Evolutionary conservation across 2,113 vertebrate genomes (phyloP).

Genomic region (Megaleporinus macrocephalus): DNA sequence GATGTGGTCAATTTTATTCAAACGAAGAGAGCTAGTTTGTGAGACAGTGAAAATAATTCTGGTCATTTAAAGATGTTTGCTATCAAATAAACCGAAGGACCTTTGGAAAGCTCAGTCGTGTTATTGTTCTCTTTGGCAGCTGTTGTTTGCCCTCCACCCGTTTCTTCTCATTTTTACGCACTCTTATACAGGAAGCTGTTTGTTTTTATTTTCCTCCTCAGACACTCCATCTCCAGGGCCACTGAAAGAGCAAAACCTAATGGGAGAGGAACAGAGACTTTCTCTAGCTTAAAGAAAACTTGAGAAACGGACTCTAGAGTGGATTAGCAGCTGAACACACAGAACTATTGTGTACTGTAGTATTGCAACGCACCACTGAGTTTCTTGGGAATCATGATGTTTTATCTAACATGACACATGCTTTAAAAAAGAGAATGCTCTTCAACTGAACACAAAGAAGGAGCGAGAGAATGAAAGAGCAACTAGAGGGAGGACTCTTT

Average conservation of each 20-base stretch:
- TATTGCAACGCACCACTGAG: too few relatives aligned
- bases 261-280: background rate
- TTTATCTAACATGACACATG: too few relatives aligned
- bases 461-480: too few relatives aligned
- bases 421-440: too few relatives aligned
- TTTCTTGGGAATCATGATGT: too few relatives aligned
- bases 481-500: too few relatives aligned
- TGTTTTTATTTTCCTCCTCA: slow-evolving; percentile 32
- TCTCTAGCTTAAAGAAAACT: background rate
- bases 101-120: background rate
- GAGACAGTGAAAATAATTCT: slow-evolving; percentile 24
- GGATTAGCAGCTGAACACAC: slow-evolving; percentile 2
- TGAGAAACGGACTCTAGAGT: background rate
- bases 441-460: too few relatives aligned
- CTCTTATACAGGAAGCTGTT: slow-evolving; percentile 21
- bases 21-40: background rate
- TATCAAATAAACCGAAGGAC: slow-evolving; percentile 17
- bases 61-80: slow-evolving; percentile 12
- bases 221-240: background rate
- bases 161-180: slow-evolving; percentile 10
- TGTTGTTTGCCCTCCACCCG: background rate
- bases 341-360: background rate
- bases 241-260: slow-evolving; percentile 14
- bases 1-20: slow-evolving; percentile 9
- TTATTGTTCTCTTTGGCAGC: slow-evolving; percentile 16